Base-by-base conservation (phyloP, 2,797 vertebrate species). In the Tarsius wallacei region DNA sequence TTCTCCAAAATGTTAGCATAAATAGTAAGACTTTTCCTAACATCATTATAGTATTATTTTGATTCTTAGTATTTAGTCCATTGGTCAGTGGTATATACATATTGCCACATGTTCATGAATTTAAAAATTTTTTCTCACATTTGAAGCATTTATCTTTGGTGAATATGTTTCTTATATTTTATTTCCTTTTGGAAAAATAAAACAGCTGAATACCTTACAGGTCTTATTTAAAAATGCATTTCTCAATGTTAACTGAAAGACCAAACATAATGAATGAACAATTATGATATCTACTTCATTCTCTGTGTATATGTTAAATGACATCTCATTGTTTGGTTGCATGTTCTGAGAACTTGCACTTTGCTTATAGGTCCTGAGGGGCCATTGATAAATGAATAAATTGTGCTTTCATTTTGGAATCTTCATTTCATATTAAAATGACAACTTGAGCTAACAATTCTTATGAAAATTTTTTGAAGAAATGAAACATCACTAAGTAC, bases 341-440 rank as follows among this genome's bases (percentile, higher is more conserved):
- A 68, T 17, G 81, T 74, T 84, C 53, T 88, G 71, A 90, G 11
- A 93, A 11, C 9, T 33, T 59, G 17, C 42, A 71, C 16, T 96
- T 96, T 73, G 51, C 14, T 94, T 28, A 81, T 71, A 16, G 31
- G 6, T 90, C 22, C 8, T 64, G 31, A 93, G 66, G 8, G n/a
- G 68, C 14, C 14, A n/a, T 2, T 84, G 64, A 89, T 78, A 80
- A 97, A 86, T 61, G 19, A 26, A 82, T 61, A 73, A 87, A 89
- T 64, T 59, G 76, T 70, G 19, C 2, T 71, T 76, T 11, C 12
- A 87, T 53, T 63, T 90, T 16, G 70, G 47, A 76, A 36, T 92
- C 3, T 94, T 94, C 76, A 55, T 71, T 92, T 90, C 31, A 87
- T 76, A 66, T 81, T 94, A 73, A 84, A 87, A 68, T 68, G 74